Evolutionary conservation across 1,140 invertebrate species (phyloP), one percentile per base, ranked within the genome.

Genomic region (Copidosoma floridanum): DNA sequence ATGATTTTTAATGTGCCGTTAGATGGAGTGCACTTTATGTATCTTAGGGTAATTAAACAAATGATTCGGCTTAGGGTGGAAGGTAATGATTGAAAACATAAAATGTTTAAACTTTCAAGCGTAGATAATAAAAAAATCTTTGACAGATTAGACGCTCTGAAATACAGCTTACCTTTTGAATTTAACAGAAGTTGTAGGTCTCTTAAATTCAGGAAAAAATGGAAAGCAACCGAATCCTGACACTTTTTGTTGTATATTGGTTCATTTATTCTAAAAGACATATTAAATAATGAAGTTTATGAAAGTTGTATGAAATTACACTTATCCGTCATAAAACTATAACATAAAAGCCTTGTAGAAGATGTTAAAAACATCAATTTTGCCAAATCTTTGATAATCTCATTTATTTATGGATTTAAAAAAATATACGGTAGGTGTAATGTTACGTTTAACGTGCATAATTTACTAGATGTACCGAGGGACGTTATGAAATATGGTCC

Each of bases 211-310:
- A 51, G 63, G 23, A 56, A 59, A 21, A 50, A 63, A 18, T 78
- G 70, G 69, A 77, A 76, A 67, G 72, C 72, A 2, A 71, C 73
- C 11, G 72, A 78, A 66, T 69, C 68, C 16, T 48, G 67, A 11
- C 58, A 65, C 18, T 75, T 73, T 60, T 57, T 75, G 7, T 60
- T 71, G 47, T 77, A 77, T 54, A 51, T 58, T 26, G 68, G 64
- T 11, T 67, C 68, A 18, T 35, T 75, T 20, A 57, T 68, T 56
- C 64, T 76, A 24, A 48, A 46, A 21, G 29, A 57, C 21, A 12
- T 62, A 12, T 20, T 69, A 7, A 40, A 51, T n/a, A 1, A n/a
- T 27, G 11, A 61, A 2, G 27, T 46, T n/a, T 68, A 69, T 63
- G 41, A 62, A 44, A 63, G 69, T 41, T 56, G n/a, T n/a, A n/a